phyloP scores from a whole-genome alignment of 2,888 invertebrate genomes.

The Halictus quadricinctus region DNA sequence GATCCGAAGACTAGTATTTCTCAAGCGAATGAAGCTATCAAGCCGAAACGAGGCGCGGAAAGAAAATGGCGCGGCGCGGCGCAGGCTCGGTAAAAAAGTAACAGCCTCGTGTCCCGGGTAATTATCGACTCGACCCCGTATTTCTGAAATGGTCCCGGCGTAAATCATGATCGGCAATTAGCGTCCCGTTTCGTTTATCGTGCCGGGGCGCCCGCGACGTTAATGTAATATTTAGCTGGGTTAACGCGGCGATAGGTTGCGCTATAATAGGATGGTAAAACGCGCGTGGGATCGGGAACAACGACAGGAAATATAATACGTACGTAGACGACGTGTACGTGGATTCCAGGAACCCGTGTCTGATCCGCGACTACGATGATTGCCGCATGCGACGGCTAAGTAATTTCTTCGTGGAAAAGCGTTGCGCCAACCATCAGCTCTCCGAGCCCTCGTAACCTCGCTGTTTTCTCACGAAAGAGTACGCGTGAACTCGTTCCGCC shows the following conservation, averaged over 20 bases:
- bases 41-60: too few relatives aligned
- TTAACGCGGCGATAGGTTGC: neutral
- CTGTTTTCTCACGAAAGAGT: neutral
- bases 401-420: conserved; percentile 56
- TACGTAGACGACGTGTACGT: neutral
- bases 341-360: conserved; percentile 30
- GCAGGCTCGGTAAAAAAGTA: neutral
- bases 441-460: neutral
- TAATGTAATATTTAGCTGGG: neutral
- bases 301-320: conserved; percentile 20
- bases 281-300: conserved; percentile 27
- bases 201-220: neutral
- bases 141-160: neutral
- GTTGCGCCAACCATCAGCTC: neutral
- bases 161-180: conserved; percentile 7
- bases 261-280: conserved; percentile 27
- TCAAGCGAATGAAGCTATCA: too few relatives aligned
- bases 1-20: too few relatives aligned
- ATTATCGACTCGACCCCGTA: neutral
- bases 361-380: conserved; percentile 18
- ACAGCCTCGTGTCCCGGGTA: neutral
- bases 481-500: conserved; percentile 16
- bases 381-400: conserved; percentile 46
- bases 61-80: too few relatives aligned
- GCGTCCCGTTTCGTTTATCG: neutral